Percentiles rank a stretch among this genome's conserved stretches.
These are phyloP conservation scores for Pterois miles DNA, from an alignment of 2,797 vertebrate genomes.

Conservation along the genomic window DNA sequence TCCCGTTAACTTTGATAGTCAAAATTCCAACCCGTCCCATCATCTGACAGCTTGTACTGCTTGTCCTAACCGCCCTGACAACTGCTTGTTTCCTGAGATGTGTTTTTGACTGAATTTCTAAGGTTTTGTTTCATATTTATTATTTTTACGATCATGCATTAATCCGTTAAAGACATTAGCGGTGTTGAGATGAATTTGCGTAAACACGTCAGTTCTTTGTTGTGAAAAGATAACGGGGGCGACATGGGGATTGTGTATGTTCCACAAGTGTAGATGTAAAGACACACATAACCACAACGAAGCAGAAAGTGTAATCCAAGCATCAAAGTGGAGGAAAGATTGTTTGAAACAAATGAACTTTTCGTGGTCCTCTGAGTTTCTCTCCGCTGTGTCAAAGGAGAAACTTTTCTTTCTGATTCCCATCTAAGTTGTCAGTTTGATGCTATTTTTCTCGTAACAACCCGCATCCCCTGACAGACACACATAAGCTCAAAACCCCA, in stretches of 20 bases:
- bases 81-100: not conserved
- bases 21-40: too few relatives aligned
- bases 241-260: not conserved
- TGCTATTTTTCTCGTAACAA: constrained; percentile 16
- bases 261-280: not conserved
- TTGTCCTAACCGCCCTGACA: not conserved
- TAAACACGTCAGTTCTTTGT: not conserved
- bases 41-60: not conserved
- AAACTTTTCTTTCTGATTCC: not conserved
- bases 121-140: too few relatives aligned
- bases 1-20: too few relatives aligned
- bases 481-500: not conserved
- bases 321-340: not conserved
- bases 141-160: too few relatives aligned
- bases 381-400: not conserved
- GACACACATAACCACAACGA: not conserved
- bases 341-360: constrained; percentile 10
- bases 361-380: not conserved
- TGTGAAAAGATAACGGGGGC: constrained; percentile 17
- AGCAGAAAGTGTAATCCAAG: not conserved
- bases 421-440: constrained; percentile 2
- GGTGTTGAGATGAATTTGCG: too few relatives aligned
- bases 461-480: not conserved
- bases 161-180: too few relatives aligned
- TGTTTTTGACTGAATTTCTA: too few relatives aligned